Base-by-base conservation (phyloP, 2,888 invertebrate genomes). In the Caenorhabditis wallacei region DNA sequence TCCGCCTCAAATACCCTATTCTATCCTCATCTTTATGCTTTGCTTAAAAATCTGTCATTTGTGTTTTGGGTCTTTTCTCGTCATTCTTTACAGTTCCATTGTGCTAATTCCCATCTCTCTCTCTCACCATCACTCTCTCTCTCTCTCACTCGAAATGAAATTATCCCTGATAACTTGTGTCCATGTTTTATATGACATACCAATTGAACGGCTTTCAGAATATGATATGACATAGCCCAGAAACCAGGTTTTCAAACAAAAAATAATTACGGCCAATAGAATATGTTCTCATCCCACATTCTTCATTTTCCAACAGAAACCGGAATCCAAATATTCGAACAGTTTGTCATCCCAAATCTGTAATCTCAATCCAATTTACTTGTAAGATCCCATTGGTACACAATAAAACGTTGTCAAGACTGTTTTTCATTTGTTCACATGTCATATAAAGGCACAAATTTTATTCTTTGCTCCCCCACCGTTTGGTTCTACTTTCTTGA, bases 171-270 rank as follows among this genome's bases (percentile, higher is more conserved):
- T 54, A 56, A 56, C 74, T 54, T 66, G 66, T 66, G 66, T 66
- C 51, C 35, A 51, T 26, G 30, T 57, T 37, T 37, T 30, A 22
- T 18, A 40, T 10, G 18, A 26, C 11, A 26, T 18, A 35, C n/a
- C n/a, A n/a, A n/a, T n/a, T n/a, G n/a, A n/a, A n/a, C n/a, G n/a
- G 64, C 20, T n/a, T 61, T 61, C 18, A 18, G 26, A 64, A 35
- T 18, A 56, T n/a, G 26, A 57, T 70, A 40, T 51, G 26, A 26
- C 72, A 64, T 43, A 57, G 56, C 30, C 46, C 5, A 59, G 53
- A 69, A 76, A 61, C 78, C 78, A 78, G 78, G 69, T 78, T 68
- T 22, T 35, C n/a, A n/a, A n/a, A n/a, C n/a, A n/a, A n/a, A 8
- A 30, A 8, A 5, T 7, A 46, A 22, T 18, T 51, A 48, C 53